These are phyloP conservation scores for Parapsyche elsis DNA, from an alignment of 1,140 invertebrate genomes.

Conservation along the genomic window DNA sequence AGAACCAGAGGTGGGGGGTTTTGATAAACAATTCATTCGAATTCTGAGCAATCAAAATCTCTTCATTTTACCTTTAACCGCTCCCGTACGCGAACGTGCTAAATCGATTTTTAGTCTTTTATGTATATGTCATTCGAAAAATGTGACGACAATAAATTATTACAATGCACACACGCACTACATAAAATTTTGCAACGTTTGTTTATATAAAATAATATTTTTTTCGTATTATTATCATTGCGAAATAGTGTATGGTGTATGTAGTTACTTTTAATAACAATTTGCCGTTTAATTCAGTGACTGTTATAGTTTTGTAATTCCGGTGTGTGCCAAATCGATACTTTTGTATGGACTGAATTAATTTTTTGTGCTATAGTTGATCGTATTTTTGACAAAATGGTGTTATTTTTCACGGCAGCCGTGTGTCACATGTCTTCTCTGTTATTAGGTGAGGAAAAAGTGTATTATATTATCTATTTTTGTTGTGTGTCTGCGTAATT, in stretches of 20 bases:
- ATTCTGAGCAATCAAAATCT: neutral
- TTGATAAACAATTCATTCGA: slow-evolving; percentile 38
- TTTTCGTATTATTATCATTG: too few relatives aligned
- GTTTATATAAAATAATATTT: too few relatives aligned
- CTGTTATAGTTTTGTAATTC: slow-evolving; percentile 22
- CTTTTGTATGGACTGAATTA: neutral
- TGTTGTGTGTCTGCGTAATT: neutral
- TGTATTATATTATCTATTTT: slow-evolving; percentile 2
- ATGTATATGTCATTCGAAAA: too few relatives aligned
- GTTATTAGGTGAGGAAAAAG: slow-evolving; percentile 52
- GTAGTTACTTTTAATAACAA: too few relatives aligned
- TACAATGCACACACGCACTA: too few relatives aligned
- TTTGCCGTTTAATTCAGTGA: too few relatives aligned
- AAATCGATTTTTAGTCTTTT: too few relatives aligned
- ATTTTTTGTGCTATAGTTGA: slow-evolving; percentile 10
- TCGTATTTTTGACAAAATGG: slow-evolving; percentile 47
- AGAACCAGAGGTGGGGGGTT: neutral
- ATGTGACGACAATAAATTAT: too few relatives aligned
- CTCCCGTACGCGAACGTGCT: too few relatives aligned
- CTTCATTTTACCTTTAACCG: too few relatives aligned
- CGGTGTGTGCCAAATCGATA: neutral
- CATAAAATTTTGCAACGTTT: too few relatives aligned
- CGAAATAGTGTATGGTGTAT: too few relatives aligned
- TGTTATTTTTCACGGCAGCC: slow-evolving; percentile 50
- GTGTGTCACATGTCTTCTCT: slow-evolving; percentile 52